These are phyloP conservation scores for Eupsittula cactorum DNA, from an alignment of 2,113 vertebrate genomes.

Conservation along the genomic window DNA sequence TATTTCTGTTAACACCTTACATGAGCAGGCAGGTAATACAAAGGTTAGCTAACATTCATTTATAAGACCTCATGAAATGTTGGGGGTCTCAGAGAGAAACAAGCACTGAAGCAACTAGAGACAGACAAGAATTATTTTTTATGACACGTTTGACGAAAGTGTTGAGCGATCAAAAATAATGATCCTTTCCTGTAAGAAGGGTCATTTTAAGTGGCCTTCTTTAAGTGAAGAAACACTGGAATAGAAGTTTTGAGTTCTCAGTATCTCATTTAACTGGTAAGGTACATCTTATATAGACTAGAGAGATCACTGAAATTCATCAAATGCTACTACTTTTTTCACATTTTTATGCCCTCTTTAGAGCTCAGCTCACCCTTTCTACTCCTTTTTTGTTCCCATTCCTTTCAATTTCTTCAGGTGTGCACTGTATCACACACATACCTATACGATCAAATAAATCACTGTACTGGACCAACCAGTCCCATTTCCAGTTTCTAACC, in stretches of 20 bases:
- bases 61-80: not conserved
- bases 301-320: not conserved
- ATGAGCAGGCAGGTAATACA: not conserved
- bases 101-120: not conserved
- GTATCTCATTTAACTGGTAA: not conserved
- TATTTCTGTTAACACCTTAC: not conserved
- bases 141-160: not conserved
- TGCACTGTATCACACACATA: not conserved
- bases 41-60: not conserved
- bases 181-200: not conserved
- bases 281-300: not conserved
- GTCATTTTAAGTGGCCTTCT: not conserved
- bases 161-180: not conserved
- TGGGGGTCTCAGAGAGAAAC: not conserved
- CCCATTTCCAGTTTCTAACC: not conserved
- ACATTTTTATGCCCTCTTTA: not conserved
- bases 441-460: not conserved
- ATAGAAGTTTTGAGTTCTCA: not conserved
- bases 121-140: not conserved
- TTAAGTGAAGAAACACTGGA: not conserved
- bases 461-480: too few relatives aligned
- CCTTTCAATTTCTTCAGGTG: not conserved
- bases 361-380: not conserved
- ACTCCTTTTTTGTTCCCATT: not conserved
- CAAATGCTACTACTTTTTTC: not conserved